These are phyloP conservation scores for Drosophila prosaltans DNA, from an alignment of 1,140 invertebrate genomes.

Conservation along the genomic window DNA sequence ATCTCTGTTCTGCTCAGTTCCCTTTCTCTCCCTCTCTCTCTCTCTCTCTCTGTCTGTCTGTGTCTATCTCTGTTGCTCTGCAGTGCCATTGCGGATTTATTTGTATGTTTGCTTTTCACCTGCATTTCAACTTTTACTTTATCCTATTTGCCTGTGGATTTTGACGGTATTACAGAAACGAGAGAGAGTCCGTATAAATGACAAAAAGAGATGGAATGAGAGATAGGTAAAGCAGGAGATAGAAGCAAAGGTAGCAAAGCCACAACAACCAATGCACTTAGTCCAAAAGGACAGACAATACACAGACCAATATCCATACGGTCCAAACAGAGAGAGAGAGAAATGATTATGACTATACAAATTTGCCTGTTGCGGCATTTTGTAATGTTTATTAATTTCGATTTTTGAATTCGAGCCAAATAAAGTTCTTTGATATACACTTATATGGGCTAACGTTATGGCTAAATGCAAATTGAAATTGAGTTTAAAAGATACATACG, in stretches of 20 bases:
- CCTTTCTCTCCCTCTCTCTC: background rate
- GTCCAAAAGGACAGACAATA: constrained; percentile 19
- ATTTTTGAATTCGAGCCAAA: constrained; percentile 54
- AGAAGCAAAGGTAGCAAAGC: constrained; percentile 29
- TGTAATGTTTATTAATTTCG: constrained; percentile 63
- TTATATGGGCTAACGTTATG: background rate
- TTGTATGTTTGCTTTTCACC: constrained; percentile 54
- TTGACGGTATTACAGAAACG: constrained; percentile 35
- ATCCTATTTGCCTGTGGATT: constrained; percentile 64
- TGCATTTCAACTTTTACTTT: constrained; percentile 52
- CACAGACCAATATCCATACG: background rate
- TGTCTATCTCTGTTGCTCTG: background rate
- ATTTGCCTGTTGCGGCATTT: constrained; percentile 61
- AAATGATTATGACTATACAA: constrained; percentile 63
- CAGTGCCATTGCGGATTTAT: background rate
- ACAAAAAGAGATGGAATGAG: constrained; percentile 12
- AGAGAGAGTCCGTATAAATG: constrained; percentile 7
- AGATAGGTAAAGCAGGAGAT: constrained; percentile 5
- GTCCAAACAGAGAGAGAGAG: background rate
- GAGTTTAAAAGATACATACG: constrained; percentile 5
- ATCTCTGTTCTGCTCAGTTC: constrained; percentile 12
- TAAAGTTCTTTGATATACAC: constrained; percentile 5
- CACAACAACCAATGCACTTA: constrained; percentile 58
- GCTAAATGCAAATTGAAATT: constrained; percentile 19
- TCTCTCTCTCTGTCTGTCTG: background rate